Percentiles rank a stretch among this genome's conserved stretches.
Evolutionary conservation across 1,140 invertebrate species (phyloP).

Genomic region (Triops longicaudatus): DNA sequence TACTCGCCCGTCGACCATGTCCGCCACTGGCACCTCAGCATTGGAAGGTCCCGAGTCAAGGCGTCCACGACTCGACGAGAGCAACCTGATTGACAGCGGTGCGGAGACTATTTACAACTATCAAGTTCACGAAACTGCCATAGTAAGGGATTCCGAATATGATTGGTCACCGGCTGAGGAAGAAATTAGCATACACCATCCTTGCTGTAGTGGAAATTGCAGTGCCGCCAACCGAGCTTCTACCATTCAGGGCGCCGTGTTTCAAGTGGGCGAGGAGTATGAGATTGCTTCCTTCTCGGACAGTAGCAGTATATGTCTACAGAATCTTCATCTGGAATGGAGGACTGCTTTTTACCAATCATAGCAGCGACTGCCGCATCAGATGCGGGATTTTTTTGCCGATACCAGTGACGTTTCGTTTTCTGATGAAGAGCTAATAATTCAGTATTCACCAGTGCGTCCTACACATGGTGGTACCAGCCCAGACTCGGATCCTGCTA

Average conservation of each 20-base stretch:
- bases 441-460: neutral
- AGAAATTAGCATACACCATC: neutral
- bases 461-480: neutral
- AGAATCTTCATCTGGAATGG: slow-evolving; percentile 16
- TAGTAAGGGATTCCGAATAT: slow-evolving; percentile 18
- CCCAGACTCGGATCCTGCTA: slow-evolving; percentile 42
- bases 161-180: slow-evolving; percentile 13
- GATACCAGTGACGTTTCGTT: slow-evolving; percentile 10
- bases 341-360: neutral
- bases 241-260: neutral
- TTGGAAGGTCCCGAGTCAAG: neutral
- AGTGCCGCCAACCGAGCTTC: neutral
- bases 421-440: slow-evolving; percentile 21
- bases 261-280: slow-evolving; percentile 16
- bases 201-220: neutral
- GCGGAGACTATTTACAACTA: neutral
- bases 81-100: neutral
- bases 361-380: neutral
- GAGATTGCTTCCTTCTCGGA: slow-evolving; percentile 16
- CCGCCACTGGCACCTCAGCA: neutral
- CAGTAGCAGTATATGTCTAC: slow-evolving; percentile 9
- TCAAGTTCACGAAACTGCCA: slow-evolving; percentile 22
- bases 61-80: neutral
- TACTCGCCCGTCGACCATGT: neutral
- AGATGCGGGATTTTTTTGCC: neutral